phyloP scores from a whole-genome alignment of 2,113 vertebrate genomes.

The Hucho hucho region DNA sequence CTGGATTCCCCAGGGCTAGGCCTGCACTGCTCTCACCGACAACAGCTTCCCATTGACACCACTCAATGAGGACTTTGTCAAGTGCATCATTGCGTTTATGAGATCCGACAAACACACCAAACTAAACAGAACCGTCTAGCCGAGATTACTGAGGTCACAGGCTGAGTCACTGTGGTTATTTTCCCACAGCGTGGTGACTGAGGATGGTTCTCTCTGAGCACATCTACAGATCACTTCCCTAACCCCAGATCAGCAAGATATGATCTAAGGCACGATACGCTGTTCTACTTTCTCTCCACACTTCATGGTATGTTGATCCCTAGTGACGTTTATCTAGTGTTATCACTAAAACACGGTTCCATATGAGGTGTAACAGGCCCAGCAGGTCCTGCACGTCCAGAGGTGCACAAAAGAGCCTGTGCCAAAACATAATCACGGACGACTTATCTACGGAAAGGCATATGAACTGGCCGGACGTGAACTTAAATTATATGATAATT shows the following conservation, averaged over 20 bases:
- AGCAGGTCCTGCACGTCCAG: too few species aligned
- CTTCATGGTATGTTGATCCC: slow-evolving; percentile 9
- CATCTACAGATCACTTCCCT: slow-evolving; percentile 33
- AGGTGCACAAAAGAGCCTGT: too few species aligned
- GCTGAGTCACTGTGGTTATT: slow-evolving; percentile 44
- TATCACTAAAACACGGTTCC: too few species aligned
- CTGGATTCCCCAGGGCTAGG: slow-evolving; percentile 58
- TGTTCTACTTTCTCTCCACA: neutral
- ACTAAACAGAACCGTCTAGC: slow-evolving; percentile 43
- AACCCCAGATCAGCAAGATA: slow-evolving; percentile 34
- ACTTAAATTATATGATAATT: too few species aligned
- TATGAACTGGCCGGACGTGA: too few species aligned
- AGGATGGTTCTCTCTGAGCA: slow-evolving; percentile 15
- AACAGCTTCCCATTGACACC: slow-evolving; percentile 55
- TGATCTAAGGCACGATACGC: slow-evolving; percentile 36
- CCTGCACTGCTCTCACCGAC: slow-evolving; percentile 12
- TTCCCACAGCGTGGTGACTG: slow-evolving; percentile 16
- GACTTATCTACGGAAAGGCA: too few species aligned
- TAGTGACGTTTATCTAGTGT: too few species aligned
- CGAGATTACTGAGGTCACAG: slow-evolving; percentile 53
- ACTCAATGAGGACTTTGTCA: slow-evolving; percentile 68
- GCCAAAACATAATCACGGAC: too few species aligned
- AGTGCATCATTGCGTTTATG: slow-evolving; percentile 50
- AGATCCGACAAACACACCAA: slow-evolving; percentile 50
- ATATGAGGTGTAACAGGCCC: too few species aligned